These are phyloP conservation scores for Leptobrachium leishanense DNA, from an alignment of 2,113 vertebrate species.

Conservation along the genomic window DNA sequence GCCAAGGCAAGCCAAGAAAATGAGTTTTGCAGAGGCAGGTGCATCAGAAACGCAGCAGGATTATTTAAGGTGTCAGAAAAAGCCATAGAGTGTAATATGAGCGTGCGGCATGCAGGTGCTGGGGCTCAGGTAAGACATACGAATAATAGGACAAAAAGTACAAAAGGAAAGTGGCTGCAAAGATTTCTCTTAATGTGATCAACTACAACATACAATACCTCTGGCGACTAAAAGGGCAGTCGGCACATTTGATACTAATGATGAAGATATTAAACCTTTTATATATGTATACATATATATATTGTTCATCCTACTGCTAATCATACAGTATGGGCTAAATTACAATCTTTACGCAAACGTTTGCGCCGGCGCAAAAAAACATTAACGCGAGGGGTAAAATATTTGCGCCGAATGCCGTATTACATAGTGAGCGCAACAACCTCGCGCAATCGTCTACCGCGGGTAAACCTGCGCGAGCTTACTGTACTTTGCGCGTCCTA, in stretches of 20 bases:
- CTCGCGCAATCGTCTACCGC: too few species aligned
- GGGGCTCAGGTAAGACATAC: constrained; percentile 9
- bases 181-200: not conserved
- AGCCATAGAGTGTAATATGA: constrained; percentile 38
- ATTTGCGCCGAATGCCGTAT: too few species aligned
- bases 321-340: too few species aligned
- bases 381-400: too few species aligned
- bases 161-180: constrained; percentile 14
- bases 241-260: constrained; percentile 12
- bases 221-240: constrained; percentile 12
- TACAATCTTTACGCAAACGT: too few species aligned
- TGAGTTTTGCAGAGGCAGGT: constrained; percentile 37
- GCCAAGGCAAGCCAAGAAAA: constrained; percentile 26
- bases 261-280: constrained; percentile 9
- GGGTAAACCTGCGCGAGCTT: too few species aligned
- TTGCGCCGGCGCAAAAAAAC: too few species aligned
- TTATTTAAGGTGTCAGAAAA: constrained; percentile 43
- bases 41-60: constrained; percentile 35
- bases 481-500: too few species aligned
- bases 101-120: constrained; percentile 35
- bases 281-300: not conserved
- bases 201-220: constrained; percentile 14
- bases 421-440: too few species aligned
- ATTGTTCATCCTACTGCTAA: too few species aligned
- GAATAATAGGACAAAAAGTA: constrained; percentile 28